These are phyloP conservation scores for Hirudo medicinalis DNA, from an alignment of 1,140 invertebrate species.

Conservation along the genomic window DNA sequence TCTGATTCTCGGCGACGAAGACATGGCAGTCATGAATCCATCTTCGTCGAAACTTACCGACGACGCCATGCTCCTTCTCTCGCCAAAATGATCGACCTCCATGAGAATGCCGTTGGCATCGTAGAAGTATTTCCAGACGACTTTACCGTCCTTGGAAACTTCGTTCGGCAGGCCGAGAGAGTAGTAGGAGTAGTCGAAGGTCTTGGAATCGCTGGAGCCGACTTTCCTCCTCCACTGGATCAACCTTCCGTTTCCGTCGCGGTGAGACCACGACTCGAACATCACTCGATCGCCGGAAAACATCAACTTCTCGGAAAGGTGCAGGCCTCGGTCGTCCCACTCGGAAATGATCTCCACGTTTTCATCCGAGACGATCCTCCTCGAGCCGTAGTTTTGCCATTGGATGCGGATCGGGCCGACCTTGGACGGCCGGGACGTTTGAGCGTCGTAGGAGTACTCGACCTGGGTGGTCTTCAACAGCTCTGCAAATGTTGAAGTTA, in stretches of 20 bases:
- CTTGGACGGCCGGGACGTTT: not conserved
- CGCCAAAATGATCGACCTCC: constrained; percentile 69
- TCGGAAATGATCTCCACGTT: not conserved
- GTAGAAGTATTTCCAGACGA: constrained; percentile 85
- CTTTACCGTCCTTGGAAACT: constrained; percentile 57
- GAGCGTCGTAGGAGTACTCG: not conserved
- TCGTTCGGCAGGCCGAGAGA: constrained; percentile 36
- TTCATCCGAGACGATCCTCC: not conserved
- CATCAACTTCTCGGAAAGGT: not conserved
- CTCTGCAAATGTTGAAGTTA: not conserved
- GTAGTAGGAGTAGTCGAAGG: constrained; percentile 50
- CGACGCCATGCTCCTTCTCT: constrained; percentile 71
- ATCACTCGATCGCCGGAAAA: not conserved
- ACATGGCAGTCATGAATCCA: constrained; percentile 69
- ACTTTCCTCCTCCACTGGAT: constrained; percentile 74
- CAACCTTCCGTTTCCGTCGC: constrained; percentile 59
- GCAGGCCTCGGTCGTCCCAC: not conserved
- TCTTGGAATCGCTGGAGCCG: constrained; percentile 69
- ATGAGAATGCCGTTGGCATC: constrained; percentile 90
- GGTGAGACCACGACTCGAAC: constrained; percentile 32
- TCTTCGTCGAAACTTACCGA: constrained; percentile 80
- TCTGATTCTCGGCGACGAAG: constrained; percentile 80
- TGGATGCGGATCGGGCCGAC: not conserved
- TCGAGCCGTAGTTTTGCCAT: not conserved
- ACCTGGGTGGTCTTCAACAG: not conserved